phyloP scores from a whole-genome alignment of 2,113 vertebrate species.

The Acanthochromis polyacanthus region DNA sequence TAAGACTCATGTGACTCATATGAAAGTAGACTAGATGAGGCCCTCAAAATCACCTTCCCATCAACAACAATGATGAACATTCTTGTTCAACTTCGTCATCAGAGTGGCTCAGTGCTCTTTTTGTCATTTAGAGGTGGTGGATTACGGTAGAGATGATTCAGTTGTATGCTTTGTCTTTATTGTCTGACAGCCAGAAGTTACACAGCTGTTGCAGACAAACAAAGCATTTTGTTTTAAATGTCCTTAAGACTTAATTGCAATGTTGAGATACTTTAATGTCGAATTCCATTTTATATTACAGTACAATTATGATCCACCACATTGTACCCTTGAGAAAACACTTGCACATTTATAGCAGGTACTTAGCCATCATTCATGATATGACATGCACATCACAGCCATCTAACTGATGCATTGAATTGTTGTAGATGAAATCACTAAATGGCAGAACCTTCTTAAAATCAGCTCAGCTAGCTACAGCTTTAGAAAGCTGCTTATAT shows the following conservation, averaged over 20 bases:
- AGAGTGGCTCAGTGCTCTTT: neutral
- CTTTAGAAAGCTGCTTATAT: too few species aligned
- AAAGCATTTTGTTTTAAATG: neutral
- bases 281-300: too few species aligned
- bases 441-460: too few species aligned
- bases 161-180: neutral
- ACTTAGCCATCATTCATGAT: neutral
- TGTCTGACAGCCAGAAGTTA: neutral
- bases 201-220: neutral
- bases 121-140: slow-evolving; percentile 17
- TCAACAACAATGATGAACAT: slow-evolving; percentile 36
- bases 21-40: slow-evolving; percentile 21
- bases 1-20: slow-evolving; percentile 31
- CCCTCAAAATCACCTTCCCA: slow-evolving; percentile 35
- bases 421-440: too few species aligned
- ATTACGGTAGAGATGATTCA: slow-evolving; percentile 28
- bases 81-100: slow-evolving; percentile 5
- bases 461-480: too few species aligned
- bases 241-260: neutral
- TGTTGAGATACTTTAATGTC: neutral
- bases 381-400: neutral
- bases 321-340: neutral
- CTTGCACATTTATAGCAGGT: too few species aligned
- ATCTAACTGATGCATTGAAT: too few species aligned
- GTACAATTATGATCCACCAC: neutral